Conservation (phyloP, 1,140 invertebrate genomes). For the Panagrolaimus sp. region DNA sequence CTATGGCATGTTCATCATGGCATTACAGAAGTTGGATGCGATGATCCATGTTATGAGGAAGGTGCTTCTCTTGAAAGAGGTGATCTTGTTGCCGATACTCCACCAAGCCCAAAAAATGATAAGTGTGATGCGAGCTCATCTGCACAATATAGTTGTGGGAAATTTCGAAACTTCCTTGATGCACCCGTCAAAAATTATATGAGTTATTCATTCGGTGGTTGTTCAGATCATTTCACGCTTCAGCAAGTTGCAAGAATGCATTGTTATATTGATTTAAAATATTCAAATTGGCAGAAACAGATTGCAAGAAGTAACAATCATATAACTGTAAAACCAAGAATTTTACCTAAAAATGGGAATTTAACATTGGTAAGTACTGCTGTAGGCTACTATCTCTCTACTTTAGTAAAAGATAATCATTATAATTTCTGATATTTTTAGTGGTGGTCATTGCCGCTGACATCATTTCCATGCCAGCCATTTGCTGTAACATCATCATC, state of each 20-base stretch:
- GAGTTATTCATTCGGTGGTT: conserved; percentile 58
- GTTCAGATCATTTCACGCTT: conserved; percentile 53
- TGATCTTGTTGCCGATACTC: conserved; percentile 58
- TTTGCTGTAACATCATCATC: background rate
- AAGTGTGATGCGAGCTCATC: conserved; percentile 45
- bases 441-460: background rate
- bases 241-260: conserved; percentile 59
- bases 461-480: background rate
- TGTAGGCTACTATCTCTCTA: too few relatives aligned
- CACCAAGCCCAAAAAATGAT: conserved; percentile 49
- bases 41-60: conserved; percentile 54
- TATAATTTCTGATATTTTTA: background rate
- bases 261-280: conserved; percentile 58
- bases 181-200: conserved; percentile 58
- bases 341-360: background rate
- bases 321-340: background rate
- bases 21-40: conserved; percentile 55
- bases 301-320: conserved; percentile 37
- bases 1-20: conserved; percentile 60
- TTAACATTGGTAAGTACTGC: too few relatives aligned
- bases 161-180: conserved; percentile 34
- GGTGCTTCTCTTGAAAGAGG: conserved; percentile 52
- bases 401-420: too few relatives aligned
- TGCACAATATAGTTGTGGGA: conserved; percentile 33
- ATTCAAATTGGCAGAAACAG: conserved; percentile 36